A percentile compares a stretch with the other conserved stretches of the same genome.
Evolutionary conservation across 2,113 vertebrate genomes (phyloP).

Genomic region (Solea solea): DNA sequence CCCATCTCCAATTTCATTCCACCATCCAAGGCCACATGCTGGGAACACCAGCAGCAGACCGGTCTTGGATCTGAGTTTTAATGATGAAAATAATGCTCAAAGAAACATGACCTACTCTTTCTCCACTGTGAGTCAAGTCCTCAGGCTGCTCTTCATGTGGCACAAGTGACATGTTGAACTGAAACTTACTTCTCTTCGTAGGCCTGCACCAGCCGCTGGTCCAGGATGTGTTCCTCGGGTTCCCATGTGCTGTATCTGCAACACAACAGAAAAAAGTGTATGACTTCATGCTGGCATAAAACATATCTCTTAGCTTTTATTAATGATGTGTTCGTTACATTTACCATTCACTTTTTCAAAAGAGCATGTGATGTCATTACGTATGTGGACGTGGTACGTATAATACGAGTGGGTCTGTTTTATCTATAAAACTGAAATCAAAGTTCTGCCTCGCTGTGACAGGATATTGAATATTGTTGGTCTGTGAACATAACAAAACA

Average conservation of each 20-base stretch:
- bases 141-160: neutral
- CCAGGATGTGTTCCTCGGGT: conserved; percentile 97
- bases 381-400: too few species aligned
- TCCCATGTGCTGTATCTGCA: conserved; percentile 98
- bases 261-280: neutral
- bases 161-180: neutral
- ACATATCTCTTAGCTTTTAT: too few species aligned
- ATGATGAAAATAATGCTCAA: conserved; percentile 3
- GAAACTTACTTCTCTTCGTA: conserved; percentile 92
- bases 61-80: neutral
- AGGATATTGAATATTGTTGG: too few species aligned
- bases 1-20: neutral
- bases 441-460: too few species aligned
- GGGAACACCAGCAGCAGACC: neutral
- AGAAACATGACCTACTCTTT: neutral
- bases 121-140: neutral
- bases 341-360: too few species aligned
- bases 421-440: too few species aligned
- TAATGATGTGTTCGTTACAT: too few species aligned
- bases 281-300: too few species aligned
- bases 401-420: too few species aligned
- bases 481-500: too few species aligned
- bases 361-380: too few species aligned
- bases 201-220: conserved; percentile 92
- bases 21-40: neutral